Percentiles rank a stretch among this genome's conserved stretches.
These are phyloP conservation scores for Tenualosa ilisha DNA, from an alignment of 2,797 vertebrate genomes.

Conservation along the genomic window DNA sequence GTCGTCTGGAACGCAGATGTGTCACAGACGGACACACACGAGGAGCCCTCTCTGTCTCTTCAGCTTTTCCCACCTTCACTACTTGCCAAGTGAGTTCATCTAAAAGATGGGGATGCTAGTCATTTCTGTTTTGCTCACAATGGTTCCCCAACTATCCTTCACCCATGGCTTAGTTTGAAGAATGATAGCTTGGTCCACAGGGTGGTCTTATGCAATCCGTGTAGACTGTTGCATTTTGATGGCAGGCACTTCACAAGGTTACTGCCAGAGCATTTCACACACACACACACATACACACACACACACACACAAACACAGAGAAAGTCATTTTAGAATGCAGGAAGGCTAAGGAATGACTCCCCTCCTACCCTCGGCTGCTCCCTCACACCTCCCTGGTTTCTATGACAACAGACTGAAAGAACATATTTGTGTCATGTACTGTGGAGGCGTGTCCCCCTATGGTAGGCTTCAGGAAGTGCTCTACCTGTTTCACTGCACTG, in stretches of 20 bases:
- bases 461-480: conserved; percentile 29
- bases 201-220: neutral
- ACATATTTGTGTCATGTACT: conserved; percentile 33
- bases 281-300: neutral
- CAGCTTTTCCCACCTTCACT: no score
- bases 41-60: neutral
- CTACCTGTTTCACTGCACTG: conserved; percentile 47
- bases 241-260: neutral
- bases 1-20: neutral
- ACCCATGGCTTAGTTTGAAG: neutral
- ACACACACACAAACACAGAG: neutral
- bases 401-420: conserved; percentile 63
- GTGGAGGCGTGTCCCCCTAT: conserved; percentile 54
- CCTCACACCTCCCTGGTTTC: conserved; percentile 54
- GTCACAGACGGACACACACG: neutral
- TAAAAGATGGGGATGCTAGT: no score
- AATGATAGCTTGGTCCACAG: neutral
- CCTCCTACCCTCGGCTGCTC: neutral
- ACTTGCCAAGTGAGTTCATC: no score
- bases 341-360: conserved; percentile 40
- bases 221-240: neutral
- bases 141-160: neutral
- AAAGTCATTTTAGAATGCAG: conserved; percentile 33
- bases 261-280: neutral
- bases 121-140: neutral